Evolutionary conservation across 1,140 invertebrate genomes (phyloP).

Genomic region (Micrasema longulum): DNA sequence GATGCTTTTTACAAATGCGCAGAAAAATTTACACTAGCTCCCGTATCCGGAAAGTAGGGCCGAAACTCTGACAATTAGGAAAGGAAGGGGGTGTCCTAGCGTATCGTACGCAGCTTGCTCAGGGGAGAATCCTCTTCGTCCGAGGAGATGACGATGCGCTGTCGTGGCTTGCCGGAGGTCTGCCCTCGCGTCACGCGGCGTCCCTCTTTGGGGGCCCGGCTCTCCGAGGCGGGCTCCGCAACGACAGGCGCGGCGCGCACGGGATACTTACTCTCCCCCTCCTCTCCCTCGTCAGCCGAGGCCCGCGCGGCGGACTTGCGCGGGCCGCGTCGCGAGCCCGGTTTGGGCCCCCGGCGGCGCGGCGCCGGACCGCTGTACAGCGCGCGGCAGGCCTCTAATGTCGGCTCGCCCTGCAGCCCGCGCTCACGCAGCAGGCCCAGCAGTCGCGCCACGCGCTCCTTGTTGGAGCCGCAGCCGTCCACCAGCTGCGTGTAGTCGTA

Average conservation of each 20-base stretch:
- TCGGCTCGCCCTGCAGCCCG: constrained; percentile 64
- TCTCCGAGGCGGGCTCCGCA: constrained; percentile 4
- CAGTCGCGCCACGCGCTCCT: constrained; percentile 65
- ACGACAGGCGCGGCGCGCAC: neutral
- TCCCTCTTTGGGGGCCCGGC: neutral
- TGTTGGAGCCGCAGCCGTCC: constrained; percentile 66
- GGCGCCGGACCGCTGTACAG: constrained; percentile 61
- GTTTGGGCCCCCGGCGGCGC: constrained; percentile 53
- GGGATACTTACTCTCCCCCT: neutral
- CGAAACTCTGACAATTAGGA: constrained; percentile 1
- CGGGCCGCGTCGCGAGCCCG: constrained; percentile 61
- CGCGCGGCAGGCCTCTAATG: constrained; percentile 64
- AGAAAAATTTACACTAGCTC: constrained; percentile 8
- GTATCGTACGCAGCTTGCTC: constrained; percentile 48
- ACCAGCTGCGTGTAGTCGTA: constrained; percentile 66
- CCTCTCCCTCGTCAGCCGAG: neutral
- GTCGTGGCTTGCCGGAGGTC: constrained; percentile 65
- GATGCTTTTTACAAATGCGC: neutral
- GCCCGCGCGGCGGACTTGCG: constrained; percentile 53
- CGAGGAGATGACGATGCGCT: constrained; percentile 66
- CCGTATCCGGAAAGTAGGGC: no score
- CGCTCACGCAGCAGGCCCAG: constrained; percentile 60
- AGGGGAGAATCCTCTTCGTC: constrained; percentile 64
- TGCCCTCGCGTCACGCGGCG: constrained; percentile 64
- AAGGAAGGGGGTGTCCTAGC: neutral